Evolutionary conservation across 2,888 invertebrate genomes (phyloP), one percentile per base, ranked within the genome.

Genomic region (Morinoia aosen): DNA sequence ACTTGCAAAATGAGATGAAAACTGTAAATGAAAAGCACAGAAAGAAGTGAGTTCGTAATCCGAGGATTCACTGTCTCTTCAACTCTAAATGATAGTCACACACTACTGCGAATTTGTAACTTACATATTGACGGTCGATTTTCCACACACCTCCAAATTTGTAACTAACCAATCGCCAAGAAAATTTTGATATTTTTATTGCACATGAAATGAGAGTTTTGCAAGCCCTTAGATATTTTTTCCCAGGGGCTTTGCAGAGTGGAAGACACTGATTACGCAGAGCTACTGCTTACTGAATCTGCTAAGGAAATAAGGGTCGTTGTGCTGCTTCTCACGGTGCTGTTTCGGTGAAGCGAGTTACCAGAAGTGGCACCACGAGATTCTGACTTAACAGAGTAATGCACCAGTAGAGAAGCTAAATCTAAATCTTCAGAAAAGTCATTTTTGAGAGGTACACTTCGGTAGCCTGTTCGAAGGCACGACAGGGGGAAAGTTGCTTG

Each of bases 381-480:
- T 64, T 95, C 95, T 57, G 91, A 64, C 16, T 40, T 95, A 10
- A 96, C 91, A 58, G 96, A 95, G 90, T 96, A 48, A 91, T 96
- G 97, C 64, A 96, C 96, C 94, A 96, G 96, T 76, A 96, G 96
- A 94, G 96, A 96, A 91, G 96, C 96, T 95, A 99, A 97, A 97
- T 99, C 99, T 95, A 99, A 97, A 97, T 99, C 99, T 97, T 99
- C 99, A 96, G 99, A 99, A 97, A 98, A 99, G 64, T 98, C 98
- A 97, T 99, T 99, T 97, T 98, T 98, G 96, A 99, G 97, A 19
- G 98, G 98, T 39, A 99, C 98, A 97, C 99, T 99, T 95, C 99
- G 98, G 97, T 98, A 99, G 0, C 99, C 99, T 96, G 98, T 98
- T 95, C 98, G 98, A 61, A 99, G 97, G 97, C 98, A 98, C 95